These are phyloP conservation scores for Ypsolopha scabrella DNA, from an alignment of 2,888 invertebrate genomes.

Conservation along the genomic window DNA sequence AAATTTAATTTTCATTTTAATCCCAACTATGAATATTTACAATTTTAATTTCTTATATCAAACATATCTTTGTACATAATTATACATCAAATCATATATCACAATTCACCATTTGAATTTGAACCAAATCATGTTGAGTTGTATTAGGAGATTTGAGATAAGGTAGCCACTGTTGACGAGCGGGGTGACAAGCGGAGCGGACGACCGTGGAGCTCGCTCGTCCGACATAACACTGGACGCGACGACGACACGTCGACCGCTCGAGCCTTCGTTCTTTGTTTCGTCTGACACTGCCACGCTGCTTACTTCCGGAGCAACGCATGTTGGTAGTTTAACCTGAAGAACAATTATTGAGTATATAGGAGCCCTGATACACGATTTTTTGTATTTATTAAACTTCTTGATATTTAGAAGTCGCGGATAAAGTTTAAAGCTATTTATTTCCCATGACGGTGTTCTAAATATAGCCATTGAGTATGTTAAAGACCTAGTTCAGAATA, in stretches of 20 bases:
- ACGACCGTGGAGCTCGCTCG: conserved; percentile 52
- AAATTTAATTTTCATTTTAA: too few relatives aligned
- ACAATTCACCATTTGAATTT: too few relatives aligned
- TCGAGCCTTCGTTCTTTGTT: conserved; percentile 43
- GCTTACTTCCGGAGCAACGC: conserved; percentile 66
- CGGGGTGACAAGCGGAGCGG: conserved; percentile 23
- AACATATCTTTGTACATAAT: too few relatives aligned
- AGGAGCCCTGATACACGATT: not conserved
- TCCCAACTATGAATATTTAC: too few relatives aligned
- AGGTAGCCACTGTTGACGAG: conserved; percentile 18
- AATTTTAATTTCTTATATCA: too few relatives aligned
- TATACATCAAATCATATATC: too few relatives aligned
- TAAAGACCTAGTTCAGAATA: too few relatives aligned
- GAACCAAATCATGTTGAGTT: not conserved
- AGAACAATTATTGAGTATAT: conserved; percentile 8
- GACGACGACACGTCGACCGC: conserved; percentile 69
- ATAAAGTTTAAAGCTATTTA: too few relatives aligned
- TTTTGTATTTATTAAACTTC: too few relatives aligned
- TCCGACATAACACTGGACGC: conserved; percentile 78
- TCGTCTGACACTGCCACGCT: conserved; percentile 49
- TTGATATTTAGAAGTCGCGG: too few relatives aligned
- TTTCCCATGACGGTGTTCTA: too few relatives aligned
- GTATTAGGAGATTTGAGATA: not conserved
- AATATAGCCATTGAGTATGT: too few relatives aligned
- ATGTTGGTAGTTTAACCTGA: conserved; percentile 46